Percentiles rank a stretch among this genome's conserved stretches.
Conservation (phyloP, 2,797 vertebrate species). For the Pangasius larnaudii region DNA sequence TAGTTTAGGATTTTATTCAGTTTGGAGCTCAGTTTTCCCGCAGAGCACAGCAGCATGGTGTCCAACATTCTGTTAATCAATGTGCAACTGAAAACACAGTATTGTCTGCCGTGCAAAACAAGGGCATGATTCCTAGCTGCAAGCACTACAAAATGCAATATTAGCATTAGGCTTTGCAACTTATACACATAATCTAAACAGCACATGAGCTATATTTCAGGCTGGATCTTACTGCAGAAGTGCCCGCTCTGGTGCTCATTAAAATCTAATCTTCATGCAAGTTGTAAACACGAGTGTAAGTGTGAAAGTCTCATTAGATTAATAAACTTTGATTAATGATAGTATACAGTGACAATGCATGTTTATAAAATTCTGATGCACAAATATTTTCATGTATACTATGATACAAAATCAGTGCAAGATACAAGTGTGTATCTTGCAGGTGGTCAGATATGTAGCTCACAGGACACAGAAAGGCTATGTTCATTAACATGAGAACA, state of each 20-base stretch:
- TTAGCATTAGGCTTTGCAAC: background rate
- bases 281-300: background rate
- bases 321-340: background rate
- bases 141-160: background rate
- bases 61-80: background rate
- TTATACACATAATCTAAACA: background rate
- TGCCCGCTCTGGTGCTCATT: background rate
- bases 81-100: background rate
- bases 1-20: background rate
- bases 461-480: no score
- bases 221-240: background rate
- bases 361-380: background rate
- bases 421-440: no score
- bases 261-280: background rate
- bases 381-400: no score
- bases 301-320: background rate
- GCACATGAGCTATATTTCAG: background rate
- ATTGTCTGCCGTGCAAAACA: background rate
- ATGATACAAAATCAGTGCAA: background rate
- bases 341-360: background rate
- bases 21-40: background rate
- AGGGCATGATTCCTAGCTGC: background rate
- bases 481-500: no score
- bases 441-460: no score
- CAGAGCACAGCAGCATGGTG: background rate